Percentiles rank a stretch among this genome's conserved stretches.
phyloP scores from a whole-genome alignment of 2,888 invertebrate genomes.

The Poecilobothrus nobilitatus region DNA sequence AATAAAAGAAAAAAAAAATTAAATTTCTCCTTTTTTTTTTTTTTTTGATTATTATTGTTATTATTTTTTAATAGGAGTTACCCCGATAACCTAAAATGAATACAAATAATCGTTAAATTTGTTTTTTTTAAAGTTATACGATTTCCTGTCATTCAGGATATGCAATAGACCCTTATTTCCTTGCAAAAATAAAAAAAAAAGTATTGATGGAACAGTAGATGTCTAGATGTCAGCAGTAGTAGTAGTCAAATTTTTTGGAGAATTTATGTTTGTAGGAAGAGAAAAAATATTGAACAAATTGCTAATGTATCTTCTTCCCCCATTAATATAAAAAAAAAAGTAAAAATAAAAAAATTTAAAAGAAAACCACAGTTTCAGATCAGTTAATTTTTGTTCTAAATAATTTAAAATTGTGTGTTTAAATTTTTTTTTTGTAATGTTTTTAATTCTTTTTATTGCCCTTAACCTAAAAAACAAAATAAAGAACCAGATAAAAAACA shows the following conservation, averaged over 20 bases:
- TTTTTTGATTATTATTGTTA: too few species aligned
- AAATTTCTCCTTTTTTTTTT: not conserved
- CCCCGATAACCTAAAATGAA: not conserved
- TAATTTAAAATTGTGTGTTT: not conserved
- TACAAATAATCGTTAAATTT: not conserved
- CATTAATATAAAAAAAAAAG: not conserved
- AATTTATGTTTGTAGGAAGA: not conserved
- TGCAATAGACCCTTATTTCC: constrained; percentile 6
- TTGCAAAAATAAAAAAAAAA: not conserved
- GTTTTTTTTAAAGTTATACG: not conserved
- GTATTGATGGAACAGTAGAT: not conserved
- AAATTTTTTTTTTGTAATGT: not conserved
- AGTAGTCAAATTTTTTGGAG: not conserved
- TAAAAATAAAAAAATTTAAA: too few species aligned
- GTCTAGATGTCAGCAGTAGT: not conserved
- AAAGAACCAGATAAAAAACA: too few species aligned
- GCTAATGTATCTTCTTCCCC: not conserved
- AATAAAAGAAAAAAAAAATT: not conserved
- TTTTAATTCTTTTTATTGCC: not conserved
- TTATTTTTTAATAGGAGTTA: not conserved
- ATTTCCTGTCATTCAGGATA: constrained; percentile 6
- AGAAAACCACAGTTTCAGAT: not conserved
- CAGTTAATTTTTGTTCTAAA: not conserved
- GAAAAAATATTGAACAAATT: not conserved
- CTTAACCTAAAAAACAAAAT: not conserved